Base-by-base conservation (phyloP, 2,113 vertebrate species). In the Vidua macroura region DNA sequence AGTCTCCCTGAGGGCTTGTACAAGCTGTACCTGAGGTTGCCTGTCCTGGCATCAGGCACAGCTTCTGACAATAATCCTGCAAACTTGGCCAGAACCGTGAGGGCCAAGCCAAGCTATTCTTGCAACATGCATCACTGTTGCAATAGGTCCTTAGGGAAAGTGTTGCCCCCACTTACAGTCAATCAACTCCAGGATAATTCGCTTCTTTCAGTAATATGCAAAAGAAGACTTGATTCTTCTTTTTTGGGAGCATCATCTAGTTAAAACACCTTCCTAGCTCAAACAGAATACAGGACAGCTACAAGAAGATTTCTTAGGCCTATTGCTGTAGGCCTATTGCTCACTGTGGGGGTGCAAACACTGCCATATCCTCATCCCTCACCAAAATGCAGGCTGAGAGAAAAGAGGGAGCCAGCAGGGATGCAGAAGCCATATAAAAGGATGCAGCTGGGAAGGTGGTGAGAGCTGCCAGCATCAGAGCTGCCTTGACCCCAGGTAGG, bases 41-140 rank as follows among this genome's bases (percentile, higher is more conserved):
- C 27, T 62, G 49, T 56, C 30, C 60, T 4, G 4, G 70, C 51
- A 70, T 23, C 9, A 88, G 56, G 52, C 56, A 67, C 31, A 75
- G 6, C 15, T 56, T 82, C 41, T 52, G 58, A 86, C 0, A 0
- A 49, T 37, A 53, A 21, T 30, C 37, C 13, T 56, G 6, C 27
- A 68, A 59, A 76, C 31, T 41, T 5, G 10, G 48, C 43, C 35
- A 58, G 24, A 63, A n/a, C 23, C 0, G 0, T 1, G 7, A 73
- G 6, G 11, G 25, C 44, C 0, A 0, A 86, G 48, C 24, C 5
- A 1, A 78, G 24, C 28, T 39, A 9, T 21, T 63, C 72, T 43
- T 72, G 22, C 74, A 33, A 55, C 0, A 0, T 51, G 23, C 46
- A 88, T 13, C 2, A 1, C 52, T 77, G 37, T 30, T 77, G 22